Evolutionary conservation across 2,113 vertebrate genomes (phyloP).

Genomic region (Dermatemys mawii): DNA sequence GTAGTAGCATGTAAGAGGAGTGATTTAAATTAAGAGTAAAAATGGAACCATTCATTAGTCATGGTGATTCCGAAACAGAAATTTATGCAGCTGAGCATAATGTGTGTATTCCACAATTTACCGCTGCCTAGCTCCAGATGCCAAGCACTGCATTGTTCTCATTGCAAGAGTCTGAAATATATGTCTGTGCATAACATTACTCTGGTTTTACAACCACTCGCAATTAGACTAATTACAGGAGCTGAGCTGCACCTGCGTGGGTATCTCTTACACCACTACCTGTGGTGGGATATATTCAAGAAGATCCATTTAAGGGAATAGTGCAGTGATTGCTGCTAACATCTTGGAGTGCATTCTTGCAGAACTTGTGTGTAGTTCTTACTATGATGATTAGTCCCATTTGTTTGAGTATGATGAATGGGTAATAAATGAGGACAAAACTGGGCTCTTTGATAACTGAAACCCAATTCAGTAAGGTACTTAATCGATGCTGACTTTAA

Average conservation of each 20-base stretch:
- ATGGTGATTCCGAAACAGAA: constrained; percentile 35
- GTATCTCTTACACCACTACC: background rate
- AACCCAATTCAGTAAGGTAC: background rate
- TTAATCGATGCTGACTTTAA: background rate
- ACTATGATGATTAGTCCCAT: background rate
- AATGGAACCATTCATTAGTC: background rate
- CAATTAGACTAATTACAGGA: constrained; percentile 20
- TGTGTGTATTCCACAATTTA: constrained; percentile 47
- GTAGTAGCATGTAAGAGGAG: background rate
- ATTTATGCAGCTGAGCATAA: constrained; percentile 52
- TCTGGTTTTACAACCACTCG: constrained; percentile 32
- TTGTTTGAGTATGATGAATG: background rate
- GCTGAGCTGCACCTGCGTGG: background rate
- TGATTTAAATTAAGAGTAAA: constrained; percentile 16
- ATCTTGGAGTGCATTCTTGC: constrained; percentile 11
- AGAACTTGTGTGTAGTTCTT: background rate
- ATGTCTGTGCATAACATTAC: constrained; percentile 49
- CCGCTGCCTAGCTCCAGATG: constrained; percentile 64
- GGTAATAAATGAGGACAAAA: background rate
- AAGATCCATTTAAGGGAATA: background rate
- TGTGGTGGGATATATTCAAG: constrained; percentile 17
- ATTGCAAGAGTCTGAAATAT: constrained; percentile 60
- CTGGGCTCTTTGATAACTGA: background rate
- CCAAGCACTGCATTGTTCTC: constrained; percentile 57
- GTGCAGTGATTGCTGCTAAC: background rate